A percentile compares a stretch with the other conserved stretches of the same genome.
phyloP scores from a whole-genome alignment of 1,140 invertebrate species.

The Drosophila mojavensis region DNA sequence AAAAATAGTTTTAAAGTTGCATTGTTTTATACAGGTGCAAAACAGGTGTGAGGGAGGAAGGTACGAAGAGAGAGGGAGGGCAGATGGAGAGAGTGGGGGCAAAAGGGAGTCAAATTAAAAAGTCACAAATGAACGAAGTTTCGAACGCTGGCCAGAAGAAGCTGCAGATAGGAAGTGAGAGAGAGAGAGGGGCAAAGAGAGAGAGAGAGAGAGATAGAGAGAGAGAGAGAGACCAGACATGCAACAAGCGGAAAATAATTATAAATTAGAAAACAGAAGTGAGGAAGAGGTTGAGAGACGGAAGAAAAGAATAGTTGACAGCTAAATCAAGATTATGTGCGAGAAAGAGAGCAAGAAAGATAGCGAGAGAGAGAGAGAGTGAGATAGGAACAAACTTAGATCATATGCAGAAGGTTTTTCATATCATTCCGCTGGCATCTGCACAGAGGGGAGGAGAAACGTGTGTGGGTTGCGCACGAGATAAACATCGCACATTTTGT shows the following conservation, averaged over 20 bases:
- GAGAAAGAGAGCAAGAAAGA: not conserved
- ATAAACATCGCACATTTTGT: slow-evolving; percentile 47
- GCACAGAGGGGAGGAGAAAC: not conserved
- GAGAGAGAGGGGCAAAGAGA: not conserved
- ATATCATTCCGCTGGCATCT: slow-evolving; percentile 22
- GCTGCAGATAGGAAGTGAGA: slow-evolving; percentile 23
- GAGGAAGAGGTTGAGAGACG: slow-evolving; percentile 1
- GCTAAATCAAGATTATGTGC: not conserved
- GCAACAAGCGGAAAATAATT: slow-evolving; percentile 78
- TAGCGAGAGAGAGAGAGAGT: not conserved
- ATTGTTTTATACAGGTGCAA: slow-evolving; percentile 57
- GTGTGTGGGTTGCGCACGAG: slow-evolving; percentile 20
- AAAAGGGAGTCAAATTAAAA: slow-evolving; percentile 46
- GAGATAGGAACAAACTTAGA: slow-evolving; percentile 16
- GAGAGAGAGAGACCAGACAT: slow-evolving; percentile 14
- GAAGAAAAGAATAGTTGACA: not conserved
- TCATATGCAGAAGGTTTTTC: slow-evolving; percentile 9
- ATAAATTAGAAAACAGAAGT: slow-evolving; percentile 61
- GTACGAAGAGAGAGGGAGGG: not conserved
- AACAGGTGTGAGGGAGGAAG: not conserved
- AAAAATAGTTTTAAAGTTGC: slow-evolving; percentile 38
- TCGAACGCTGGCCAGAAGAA: slow-evolving; percentile 8
- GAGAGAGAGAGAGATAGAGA: not conserved
- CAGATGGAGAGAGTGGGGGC: not conserved
- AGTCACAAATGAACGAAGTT: slow-evolving; percentile 49